These are phyloP conservation scores for Itoplectis maculator DNA, from an alignment of 2,888 invertebrate genomes.

Conservation along the genomic window DNA sequence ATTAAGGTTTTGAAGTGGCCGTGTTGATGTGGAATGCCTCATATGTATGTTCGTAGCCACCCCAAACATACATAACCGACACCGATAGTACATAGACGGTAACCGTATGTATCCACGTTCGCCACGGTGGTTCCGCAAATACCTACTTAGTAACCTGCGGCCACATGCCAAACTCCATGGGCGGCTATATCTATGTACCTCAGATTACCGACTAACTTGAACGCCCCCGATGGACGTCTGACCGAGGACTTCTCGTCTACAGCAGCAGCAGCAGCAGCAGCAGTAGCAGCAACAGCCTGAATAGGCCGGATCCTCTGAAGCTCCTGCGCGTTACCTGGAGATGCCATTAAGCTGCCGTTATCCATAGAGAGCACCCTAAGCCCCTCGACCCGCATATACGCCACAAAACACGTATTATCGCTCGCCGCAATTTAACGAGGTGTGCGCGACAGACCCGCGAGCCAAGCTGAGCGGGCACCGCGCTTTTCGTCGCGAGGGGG, in stretches of 20 bases:
- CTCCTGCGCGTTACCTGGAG: constrained; percentile 28
- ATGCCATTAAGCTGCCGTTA: constrained; percentile 53
- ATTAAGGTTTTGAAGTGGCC: too few species aligned
- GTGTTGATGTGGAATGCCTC: too few species aligned
- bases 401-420: constrained; percentile 43
- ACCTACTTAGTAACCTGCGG: constrained; percentile 28
- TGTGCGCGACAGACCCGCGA: not conserved
- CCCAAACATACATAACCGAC: too few species aligned
- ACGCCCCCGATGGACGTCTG: not conserved
- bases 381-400: constrained; percentile 5
- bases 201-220: too few species aligned
- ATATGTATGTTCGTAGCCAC: too few species aligned
- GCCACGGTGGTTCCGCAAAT: constrained; percentile 11
- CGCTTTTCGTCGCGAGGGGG: not conserved
- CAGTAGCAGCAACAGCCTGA: constrained; percentile 6
- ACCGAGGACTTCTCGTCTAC: constrained; percentile 29
- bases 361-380: constrained; percentile 42
- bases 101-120: constrained; percentile 7
- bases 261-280: too few species aligned
- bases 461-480: not conserved
- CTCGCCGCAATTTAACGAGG: constrained; percentile 28
- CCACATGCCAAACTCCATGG: not conserved
- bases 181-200: not conserved
- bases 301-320: constrained; percentile 35
- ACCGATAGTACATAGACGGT: not conserved